Evolutionary conservation across 1,140 invertebrate genomes (phyloP), one percentile per base, ranked within the genome.

Genomic region (Proctacanthus coquilletti): DNA sequence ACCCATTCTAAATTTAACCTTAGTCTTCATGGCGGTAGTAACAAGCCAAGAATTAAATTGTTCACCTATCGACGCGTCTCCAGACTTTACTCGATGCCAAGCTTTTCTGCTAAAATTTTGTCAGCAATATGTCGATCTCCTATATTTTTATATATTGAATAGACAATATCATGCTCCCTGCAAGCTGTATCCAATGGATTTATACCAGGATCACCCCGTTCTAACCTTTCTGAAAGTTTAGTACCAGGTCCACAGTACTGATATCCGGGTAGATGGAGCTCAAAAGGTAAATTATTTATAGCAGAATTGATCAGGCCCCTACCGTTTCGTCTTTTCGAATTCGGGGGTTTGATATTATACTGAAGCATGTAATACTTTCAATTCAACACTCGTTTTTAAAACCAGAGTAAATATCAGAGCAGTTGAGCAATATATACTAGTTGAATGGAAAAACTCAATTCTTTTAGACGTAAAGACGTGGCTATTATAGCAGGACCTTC

Each of bases 211-310:
- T 66, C 56, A 19, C 54, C 60, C 43, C 57, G 46, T 18, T 23
- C 39, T 46, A 66, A 47, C 37, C 62, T 46, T 49, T 59, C 45
- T 21, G 45, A n/a, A 41, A 66, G 40, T 45, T 61, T 63, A n/a
- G 62, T 68, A n/a, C 60, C 60, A 17, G 61, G 60, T 5, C 61
- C 62, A 38, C 63, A 66, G 41, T 52, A 66, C 21, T 59, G 45
- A 57, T 63, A 68, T 13, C 56, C 56, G 4, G 62, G 61, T 20
- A 66, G 36, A 48, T 68, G 56, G 29, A 64, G 21, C 52, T 69
- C 63, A 20, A 61, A 32, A 4, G 62, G 61, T 19, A 66, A 37
- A 20, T 50, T 52, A 47, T 66, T 54, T 15, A 64, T 63, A 13
- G 56, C 15, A 19, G 30, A 49, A 41, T 64, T 61, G 13, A 59